Percentiles rank a stretch among this genome's conserved stretches.
Evolutionary conservation across 1,140 invertebrate species (phyloP).

Genomic region (Lepidurus apus): DNA sequence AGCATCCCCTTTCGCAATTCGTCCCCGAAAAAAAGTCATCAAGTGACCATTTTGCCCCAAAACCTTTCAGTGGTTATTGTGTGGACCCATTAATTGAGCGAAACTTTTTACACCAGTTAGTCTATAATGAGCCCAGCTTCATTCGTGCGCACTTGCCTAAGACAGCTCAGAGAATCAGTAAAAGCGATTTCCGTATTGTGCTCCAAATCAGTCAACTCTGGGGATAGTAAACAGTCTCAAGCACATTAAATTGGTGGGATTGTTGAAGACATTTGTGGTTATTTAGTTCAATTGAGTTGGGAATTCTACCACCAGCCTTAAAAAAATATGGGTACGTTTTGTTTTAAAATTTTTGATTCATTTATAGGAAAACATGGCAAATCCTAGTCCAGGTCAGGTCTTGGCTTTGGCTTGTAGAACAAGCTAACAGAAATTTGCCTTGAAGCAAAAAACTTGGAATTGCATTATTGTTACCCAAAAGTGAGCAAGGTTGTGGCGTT

Average conservation of each 20-base stretch:
- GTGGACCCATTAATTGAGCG: constrained; percentile 2
- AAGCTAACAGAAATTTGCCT: neutral
- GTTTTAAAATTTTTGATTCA: too few relatives aligned
- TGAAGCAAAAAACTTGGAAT: neutral
- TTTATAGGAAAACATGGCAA: too few relatives aligned
- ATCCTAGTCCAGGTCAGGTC: too few relatives aligned
- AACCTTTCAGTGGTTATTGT: neutral
- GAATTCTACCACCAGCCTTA: too few relatives aligned
- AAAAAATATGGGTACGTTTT: too few relatives aligned
- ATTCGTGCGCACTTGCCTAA: constrained; percentile 11
- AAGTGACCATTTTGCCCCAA: neutral
- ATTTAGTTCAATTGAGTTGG: too few relatives aligned
- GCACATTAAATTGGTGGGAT: too few relatives aligned
- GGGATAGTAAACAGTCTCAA: neutral
- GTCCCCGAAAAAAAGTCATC: neutral
- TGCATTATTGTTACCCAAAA: neutral
- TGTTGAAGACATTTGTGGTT: too few relatives aligned
- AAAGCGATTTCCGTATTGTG: neutral
- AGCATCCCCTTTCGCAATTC: neutral
- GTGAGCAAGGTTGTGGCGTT: neutral
- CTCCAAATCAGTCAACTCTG: neutral
- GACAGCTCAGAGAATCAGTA: neutral
- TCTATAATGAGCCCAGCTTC: neutral
- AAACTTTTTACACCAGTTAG: neutral
- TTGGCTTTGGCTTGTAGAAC: too few relatives aligned